These are phyloP conservation scores for Himalopsyche japonica DNA, from an alignment of 2,888 invertebrate genomes.

Conservation along the genomic window DNA sequence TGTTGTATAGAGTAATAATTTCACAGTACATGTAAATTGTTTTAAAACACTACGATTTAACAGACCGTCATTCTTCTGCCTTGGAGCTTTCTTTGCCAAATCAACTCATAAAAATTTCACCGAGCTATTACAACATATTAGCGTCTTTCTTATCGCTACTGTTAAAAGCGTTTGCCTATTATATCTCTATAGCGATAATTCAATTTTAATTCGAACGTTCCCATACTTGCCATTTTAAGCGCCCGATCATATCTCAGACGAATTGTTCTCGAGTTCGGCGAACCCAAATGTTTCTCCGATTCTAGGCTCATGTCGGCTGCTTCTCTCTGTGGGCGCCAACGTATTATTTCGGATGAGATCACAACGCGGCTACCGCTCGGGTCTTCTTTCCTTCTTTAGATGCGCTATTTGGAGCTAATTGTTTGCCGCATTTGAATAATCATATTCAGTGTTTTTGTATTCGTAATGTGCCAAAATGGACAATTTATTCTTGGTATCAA, in stretches of 20 bases:
- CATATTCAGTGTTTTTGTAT: not conserved
- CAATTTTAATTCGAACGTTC: not conserved
- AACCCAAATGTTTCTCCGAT: not conserved
- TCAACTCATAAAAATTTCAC: too few relatives aligned
- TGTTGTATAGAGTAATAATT: too few relatives aligned
- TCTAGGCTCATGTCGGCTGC: not conserved
- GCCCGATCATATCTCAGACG: not conserved
- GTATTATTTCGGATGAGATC: not conserved
- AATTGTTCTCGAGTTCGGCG: not conserved
- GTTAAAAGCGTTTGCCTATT: too few relatives aligned
- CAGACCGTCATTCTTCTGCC: too few relatives aligned
- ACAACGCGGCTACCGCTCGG: not conserved
- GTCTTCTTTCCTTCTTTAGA: not conserved
- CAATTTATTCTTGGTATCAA: too few relatives aligned
- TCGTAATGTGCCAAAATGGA: not conserved
- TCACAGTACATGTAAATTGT: too few relatives aligned
- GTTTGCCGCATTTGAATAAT: not conserved
- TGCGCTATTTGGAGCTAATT: not conserved
- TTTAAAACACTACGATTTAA: too few relatives aligned
- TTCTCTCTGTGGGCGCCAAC: not conserved
- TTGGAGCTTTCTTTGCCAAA: too few relatives aligned
- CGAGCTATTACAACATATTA: too few relatives aligned
- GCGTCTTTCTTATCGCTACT: too few relatives aligned
- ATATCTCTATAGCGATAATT: not conserved
- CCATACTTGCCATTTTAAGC: not conserved